A percentile compares a stretch with the other conserved stretches of the same genome.
phyloP scores from a whole-genome alignment of 2,888 invertebrate species.

The Lingula anatina region DNA sequence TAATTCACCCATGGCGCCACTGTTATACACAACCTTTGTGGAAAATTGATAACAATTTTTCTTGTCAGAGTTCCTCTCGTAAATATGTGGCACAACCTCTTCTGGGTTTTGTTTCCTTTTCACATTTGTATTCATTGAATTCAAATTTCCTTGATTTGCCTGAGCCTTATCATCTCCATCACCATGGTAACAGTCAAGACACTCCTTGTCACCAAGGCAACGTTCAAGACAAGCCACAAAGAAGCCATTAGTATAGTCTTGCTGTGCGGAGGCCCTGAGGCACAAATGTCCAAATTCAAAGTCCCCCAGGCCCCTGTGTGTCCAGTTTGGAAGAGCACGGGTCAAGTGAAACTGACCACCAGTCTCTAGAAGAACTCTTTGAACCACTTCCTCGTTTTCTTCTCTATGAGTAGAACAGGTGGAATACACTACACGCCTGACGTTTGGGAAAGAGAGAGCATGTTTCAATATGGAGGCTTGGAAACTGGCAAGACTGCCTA shows the following conservation, averaged over 20 bases:
- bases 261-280: conserved; percentile 70
- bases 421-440: conserved; percentile 85
- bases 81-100: too few species aligned
- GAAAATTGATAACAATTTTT: too few species aligned
- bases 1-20: too few species aligned
- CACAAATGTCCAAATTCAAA: conserved; percentile 60
- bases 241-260: conserved; percentile 86
- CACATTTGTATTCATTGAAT: too few species aligned
- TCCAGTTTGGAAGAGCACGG: conserved; percentile 32
- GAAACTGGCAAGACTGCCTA: conserved; percentile 31
- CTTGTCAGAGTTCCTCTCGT: too few species aligned
- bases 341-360: conserved; percentile 44
- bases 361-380: conserved; percentile 62
- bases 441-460: conserved; percentile 81
- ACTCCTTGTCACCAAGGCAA: too few species aligned
- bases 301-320: conserved; percentile 24
- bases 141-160: too few species aligned
- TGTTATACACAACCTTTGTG: too few species aligned
- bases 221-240: conserved; percentile 82
- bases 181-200: too few species aligned
- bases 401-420: conserved; percentile 87
- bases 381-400: conserved; percentile 82
- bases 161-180: too few species aligned
- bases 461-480: conserved; percentile 65
- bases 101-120: too few species aligned